Evolutionary conservation across 2,113 vertebrate genomes (phyloP), one percentile per base, ranked within the genome.

Genomic region (Mustela nigripes): DNA sequence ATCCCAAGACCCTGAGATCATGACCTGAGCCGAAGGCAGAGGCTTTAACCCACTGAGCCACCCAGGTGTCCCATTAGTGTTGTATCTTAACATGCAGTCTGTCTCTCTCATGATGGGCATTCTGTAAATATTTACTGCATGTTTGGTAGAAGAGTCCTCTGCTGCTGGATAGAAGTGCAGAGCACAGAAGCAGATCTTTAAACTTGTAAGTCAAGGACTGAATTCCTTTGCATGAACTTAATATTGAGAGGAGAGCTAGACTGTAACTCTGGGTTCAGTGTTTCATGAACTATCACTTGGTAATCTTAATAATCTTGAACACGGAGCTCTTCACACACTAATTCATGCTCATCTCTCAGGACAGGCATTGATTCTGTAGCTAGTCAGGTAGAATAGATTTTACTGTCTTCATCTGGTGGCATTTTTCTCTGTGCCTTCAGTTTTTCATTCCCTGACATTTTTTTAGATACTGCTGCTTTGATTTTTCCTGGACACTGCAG

Each of bases 351-450:
- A 92, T 85, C 82, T 93, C 62, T 97, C 1, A 21, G 73, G 93
- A 95, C 36, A 97, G 73, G 45, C 94, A 94, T 96, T 86, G 95
- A 95, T 95, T 97, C 71, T 91, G 91, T 39, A 91, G 89, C 80
- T 63, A 97, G 74, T 97, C 96, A 98, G 39, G 42, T 89, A 97
- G 96, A 97, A 97, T 93, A 95, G 82, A 96, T 94, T 91, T 96
- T 94, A 96, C 67, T 98, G 78, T 97, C 89, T 93, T 85, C 73
- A 91, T 78, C 58, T 97, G 87, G 88, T 92, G 80, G 76, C 86
- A 96, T 94, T 97, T 98, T 94, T 96, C 48, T 93, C 36, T 89
- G 56, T 95, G 56, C 26, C 94, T 95, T 95, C 71, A 89, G 19
- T 76, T 85, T 94, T 89, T 85, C 65, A 67, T 50, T 91, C 45